These are phyloP conservation scores for Crocodylus rhombifer DNA, from an alignment of 2,797 vertebrate species.

Conservation along the genomic window DNA sequence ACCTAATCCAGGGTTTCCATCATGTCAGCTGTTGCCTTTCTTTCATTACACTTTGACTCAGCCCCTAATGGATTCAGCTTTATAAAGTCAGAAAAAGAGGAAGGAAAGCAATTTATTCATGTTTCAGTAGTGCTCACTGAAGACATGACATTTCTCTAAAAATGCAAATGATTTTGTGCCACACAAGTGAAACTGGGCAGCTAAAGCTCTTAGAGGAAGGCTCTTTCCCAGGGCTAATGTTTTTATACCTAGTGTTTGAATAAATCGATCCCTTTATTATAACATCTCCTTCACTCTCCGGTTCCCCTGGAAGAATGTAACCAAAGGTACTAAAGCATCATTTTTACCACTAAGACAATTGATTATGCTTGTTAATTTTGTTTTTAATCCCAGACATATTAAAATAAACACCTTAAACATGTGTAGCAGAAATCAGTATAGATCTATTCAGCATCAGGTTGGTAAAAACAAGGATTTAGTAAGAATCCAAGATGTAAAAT, in stretches of 20 bases:
- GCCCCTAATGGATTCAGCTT: slow-evolving; percentile 80
- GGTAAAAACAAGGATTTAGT: slow-evolving; percentile 82
- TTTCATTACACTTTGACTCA: slow-evolving; percentile 80
- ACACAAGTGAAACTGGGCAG: slow-evolving; percentile 73
- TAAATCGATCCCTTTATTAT: slow-evolving; percentile 81
- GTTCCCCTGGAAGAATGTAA: slow-evolving; percentile 69
- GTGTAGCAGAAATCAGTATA: slow-evolving; percentile 79
- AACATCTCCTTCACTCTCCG: slow-evolving; percentile 65
- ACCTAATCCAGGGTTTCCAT: slow-evolving; percentile 75
- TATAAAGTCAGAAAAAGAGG: slow-evolving; percentile 79
- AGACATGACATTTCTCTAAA: slow-evolving; percentile 84
- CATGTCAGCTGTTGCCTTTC: slow-evolving; percentile 73
- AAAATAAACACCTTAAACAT: slow-evolving; percentile 81
- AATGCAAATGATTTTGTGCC: slow-evolving; percentile 83
- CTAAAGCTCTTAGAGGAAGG: slow-evolving; percentile 79
- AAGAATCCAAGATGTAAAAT: slow-evolving; percentile 79
- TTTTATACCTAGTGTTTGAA: slow-evolving; percentile 81
- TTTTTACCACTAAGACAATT: slow-evolving; percentile 74
- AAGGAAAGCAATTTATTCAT: slow-evolving; percentile 83
- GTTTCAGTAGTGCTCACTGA: slow-evolving; percentile 76
- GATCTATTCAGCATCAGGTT: slow-evolving; percentile 76
- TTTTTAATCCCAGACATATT: slow-evolving; percentile 81
- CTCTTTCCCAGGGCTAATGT: slow-evolving; percentile 82
- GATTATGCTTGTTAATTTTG: slow-evolving; percentile 85
- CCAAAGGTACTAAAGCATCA: slow-evolving; percentile 55